phyloP scores from a whole-genome alignment of 2,888 invertebrate species.

The Ophioninae sp. region DNA sequence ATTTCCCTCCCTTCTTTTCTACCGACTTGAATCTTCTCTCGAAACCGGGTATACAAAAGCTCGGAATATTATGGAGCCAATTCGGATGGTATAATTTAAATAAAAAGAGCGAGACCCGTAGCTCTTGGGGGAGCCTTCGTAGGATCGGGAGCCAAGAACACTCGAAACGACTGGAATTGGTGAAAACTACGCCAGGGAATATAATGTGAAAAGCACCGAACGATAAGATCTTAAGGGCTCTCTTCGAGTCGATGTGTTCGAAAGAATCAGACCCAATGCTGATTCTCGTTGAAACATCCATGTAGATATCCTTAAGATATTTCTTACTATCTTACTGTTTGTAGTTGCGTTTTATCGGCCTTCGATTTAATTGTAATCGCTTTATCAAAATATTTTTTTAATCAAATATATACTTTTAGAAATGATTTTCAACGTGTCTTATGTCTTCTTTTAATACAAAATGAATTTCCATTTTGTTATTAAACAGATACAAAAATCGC shows the following conservation, averaged over 20 bases:
- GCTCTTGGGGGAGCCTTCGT: constrained; percentile 31
- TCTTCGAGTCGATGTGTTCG: constrained; percentile 34
- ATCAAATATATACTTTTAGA: no score
- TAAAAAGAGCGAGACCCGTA: constrained; percentile 46
- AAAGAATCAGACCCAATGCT: constrained; percentile 1
- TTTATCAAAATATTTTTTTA: background rate
- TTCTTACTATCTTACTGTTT: background rate
- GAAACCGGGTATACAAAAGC: constrained; percentile 21
- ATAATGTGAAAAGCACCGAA: constrained; percentile 58
- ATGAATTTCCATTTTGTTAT: no score
- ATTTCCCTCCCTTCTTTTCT: constrained; percentile 26
- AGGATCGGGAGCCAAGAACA: constrained; percentile 41
- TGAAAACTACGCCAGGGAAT: constrained; percentile 59
- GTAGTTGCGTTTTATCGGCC: background rate
- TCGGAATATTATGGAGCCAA: constrained; percentile 54
- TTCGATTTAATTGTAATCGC: background rate
- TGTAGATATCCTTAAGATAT: background rate
- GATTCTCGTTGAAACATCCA: constrained; percentile 24
- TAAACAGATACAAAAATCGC: no score
- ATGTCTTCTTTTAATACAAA: no score
- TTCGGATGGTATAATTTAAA: constrained; percentile 55
- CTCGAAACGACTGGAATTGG: constrained; percentile 61
- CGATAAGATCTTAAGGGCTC: constrained; percentile 50
- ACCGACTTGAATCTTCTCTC: constrained; percentile 31
- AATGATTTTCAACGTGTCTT: no score